Base-by-base conservation (phyloP, 2,888 invertebrate species). In the Ligdia adustata region DNA sequence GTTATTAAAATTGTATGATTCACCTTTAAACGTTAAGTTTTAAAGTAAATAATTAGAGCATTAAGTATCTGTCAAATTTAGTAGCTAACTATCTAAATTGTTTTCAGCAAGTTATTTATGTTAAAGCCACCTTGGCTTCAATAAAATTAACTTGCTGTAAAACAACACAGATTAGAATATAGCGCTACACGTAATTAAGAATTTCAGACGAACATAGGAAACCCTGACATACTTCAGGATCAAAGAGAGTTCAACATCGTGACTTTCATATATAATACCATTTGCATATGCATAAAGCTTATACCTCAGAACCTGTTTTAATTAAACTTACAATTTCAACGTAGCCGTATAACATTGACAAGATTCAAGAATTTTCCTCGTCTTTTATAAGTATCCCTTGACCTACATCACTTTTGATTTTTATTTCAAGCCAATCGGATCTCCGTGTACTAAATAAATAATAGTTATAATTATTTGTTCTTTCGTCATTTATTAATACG, bases 321-420 rank as follows among this genome's bases (percentile, higher is more conserved):
- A 42, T 42, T 42, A 27, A 48, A 33, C 22, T 13, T 22, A 28
- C 9, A 29, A 40, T 32, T 18, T 40, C 28, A 34, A 40, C 27
- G 22, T 4, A n/a, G 22, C 11, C 37, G 14, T 31, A 38, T 39
- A 37, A 15, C 31, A 12, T 28, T 27, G 28, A 42, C 34, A 50
- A 52, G 39, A 52, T 51, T 54, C 46, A 52, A 59, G 49, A 48
- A 55, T 57, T 62, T 57, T 57, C 55, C 52, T 59, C 51, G 52
- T 52, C 34, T 52, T 47, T 38, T 55, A 50, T 55, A 54, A 48
- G 35, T 32, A 47, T 59, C 31, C 59, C 61, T 62, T 62, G 61
- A 62, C 57, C 61, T 20, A 48, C 27, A 38, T 48, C 26, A 32
- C 9, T 20, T 24, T 15, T 40, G 9, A 40, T 40, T 35, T 40